Conservation (phyloP, 2,113 vertebrate species). For the Pedionomus torquatus region DNA sequence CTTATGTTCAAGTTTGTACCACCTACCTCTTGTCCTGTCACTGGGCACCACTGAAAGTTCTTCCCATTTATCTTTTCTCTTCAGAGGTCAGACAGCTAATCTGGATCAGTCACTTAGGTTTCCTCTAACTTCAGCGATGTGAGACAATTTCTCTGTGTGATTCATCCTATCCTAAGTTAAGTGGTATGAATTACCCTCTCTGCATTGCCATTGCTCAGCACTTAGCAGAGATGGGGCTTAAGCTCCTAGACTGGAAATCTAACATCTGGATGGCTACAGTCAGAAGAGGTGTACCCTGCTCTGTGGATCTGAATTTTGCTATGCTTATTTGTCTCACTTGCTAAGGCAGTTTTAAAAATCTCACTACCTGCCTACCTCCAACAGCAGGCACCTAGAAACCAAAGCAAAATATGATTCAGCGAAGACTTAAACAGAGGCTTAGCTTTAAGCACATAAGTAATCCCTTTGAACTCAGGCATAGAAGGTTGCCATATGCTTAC, state of each 20-base stretch:
- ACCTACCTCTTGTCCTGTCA: too few species aligned
- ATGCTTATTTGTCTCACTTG: not conserved
- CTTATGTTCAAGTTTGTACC: too few species aligned
- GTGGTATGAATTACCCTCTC: not conserved
- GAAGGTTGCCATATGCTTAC: not conserved
- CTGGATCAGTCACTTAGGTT: not conserved
- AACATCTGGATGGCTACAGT: not conserved
- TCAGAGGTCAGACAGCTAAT: not conserved
- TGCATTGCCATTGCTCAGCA: not conserved
- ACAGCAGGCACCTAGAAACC: not conserved
- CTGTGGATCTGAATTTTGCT: not conserved
- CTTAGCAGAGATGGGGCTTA: not conserved
- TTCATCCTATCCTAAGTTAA: not conserved
- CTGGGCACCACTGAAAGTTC: not conserved
- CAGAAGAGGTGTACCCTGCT: not conserved
- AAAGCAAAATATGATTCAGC: not conserved
- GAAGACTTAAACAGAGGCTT: not conserved
- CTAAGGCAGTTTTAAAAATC: not conserved
- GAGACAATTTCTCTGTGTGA: not conserved
- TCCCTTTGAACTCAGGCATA: not conserved
- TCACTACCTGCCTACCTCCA: not conserved
- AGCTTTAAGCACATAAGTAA: conserved; percentile 6
- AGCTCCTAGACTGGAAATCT: not conserved
- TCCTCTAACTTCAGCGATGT: not conserved
- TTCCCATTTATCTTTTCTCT: not conserved